Conservation (phyloP, 2,797 vertebrate species). For the Enoplosus armatus region DNA sequence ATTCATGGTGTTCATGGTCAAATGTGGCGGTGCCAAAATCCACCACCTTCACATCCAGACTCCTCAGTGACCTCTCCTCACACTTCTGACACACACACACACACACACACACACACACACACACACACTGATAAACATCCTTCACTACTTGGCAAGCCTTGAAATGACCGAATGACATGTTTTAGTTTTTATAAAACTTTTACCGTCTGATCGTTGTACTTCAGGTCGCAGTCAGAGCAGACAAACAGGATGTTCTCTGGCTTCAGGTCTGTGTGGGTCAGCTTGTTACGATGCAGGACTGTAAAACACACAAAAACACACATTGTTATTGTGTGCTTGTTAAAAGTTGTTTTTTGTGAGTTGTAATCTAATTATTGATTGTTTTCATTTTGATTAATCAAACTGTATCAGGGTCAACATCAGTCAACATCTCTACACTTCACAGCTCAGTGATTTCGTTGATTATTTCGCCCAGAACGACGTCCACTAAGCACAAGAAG, state of each 20-base stretch:
- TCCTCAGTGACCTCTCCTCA: conserved; percentile 87
- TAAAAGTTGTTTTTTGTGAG: background rate
- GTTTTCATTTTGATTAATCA: too few relatives aligned
- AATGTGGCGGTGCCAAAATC: conserved; percentile 96
- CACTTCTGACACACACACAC: conserved; percentile 80
- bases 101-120: conserved; percentile 18
- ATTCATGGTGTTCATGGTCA: conserved; percentile 94
- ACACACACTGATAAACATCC: background rate
- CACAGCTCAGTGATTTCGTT: too few relatives aligned
- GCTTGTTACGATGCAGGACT: conserved; percentile 96
- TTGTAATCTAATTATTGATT: too few relatives aligned
- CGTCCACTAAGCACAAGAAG: background rate
- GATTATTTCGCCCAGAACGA: too few relatives aligned
- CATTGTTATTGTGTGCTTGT: fast-evolving
- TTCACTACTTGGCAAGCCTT: background rate
- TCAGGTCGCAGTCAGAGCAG: conserved; percentile 88
- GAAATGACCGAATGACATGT: background rate
- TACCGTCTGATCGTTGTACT: conserved; percentile 87
- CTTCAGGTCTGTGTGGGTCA: conserved; percentile 97
- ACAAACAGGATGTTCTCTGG: conserved; percentile 98
- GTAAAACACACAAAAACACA: background rate
- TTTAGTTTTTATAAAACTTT: background rate
- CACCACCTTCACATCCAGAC: conserved; percentile 93
- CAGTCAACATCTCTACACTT: too few relatives aligned
- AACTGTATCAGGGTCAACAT: too few relatives aligned